Evolutionary conservation across 2,888 invertebrate genomes (phyloP), one percentile per base, ranked within the genome.

Genomic region (Standfussiana lucernea): DNA sequence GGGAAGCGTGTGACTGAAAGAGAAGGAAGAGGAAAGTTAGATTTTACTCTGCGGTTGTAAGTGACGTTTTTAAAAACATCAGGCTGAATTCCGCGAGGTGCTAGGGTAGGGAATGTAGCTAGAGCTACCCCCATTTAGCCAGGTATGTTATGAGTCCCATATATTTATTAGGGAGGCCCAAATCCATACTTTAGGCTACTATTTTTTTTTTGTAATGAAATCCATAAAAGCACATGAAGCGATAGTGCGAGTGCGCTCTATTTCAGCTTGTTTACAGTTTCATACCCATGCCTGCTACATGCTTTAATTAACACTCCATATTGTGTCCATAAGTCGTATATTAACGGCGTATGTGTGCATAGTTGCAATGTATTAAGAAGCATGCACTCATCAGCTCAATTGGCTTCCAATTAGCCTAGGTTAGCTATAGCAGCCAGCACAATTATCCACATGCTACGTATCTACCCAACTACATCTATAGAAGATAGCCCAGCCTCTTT

Each of bases 1-100:
- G 94, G 67, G 97, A 94, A 66, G 97, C 95, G 89, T 97, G 96
- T 91, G 97, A 97, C 94, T 97, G 93, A 2, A 94, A 93, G 28
- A 79, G 79, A 75, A 59, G 53, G 21, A 28, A 62, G 5, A 7
- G 4, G 13, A 1, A 35, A 2, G 13, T 85, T 64, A 82, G 64
- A 35, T 53, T 65, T 13, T 37, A 28, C 15, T 28, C 53, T 53
- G n/a, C n/a, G n/a, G 13, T 53, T 13, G 5, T 53, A 13, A 53
- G 53, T 13, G 11, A n/a, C 11, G n/a, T 53, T 53, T 53, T 53
- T n/a, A n/a, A 11, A n/a, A n/a, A 13, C 11, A 11, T n/a, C 4
- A 53, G n/a, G 0, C n/a, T 53, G 53, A 28, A 56, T 56, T 28
- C 7, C 15, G 6, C 15, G n/a, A 56, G 15, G 28, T 2, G 13